These are phyloP conservation scores for Pelobates cultripes DNA, from an alignment of 2,797 vertebrate species.

Conservation along the genomic window DNA sequence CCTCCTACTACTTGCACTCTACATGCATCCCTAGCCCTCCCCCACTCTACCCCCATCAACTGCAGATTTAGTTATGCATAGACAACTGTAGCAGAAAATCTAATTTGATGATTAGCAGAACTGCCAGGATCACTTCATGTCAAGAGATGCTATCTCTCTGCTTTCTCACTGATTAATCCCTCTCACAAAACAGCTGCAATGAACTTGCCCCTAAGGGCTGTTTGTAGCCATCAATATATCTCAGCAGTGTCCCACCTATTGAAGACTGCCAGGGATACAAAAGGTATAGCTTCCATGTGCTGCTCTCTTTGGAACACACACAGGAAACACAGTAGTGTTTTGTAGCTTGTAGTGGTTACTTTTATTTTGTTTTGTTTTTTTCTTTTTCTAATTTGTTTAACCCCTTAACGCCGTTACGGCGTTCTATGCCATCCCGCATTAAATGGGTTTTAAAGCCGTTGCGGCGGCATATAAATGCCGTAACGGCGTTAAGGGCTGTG, in stretches of 20 bases:
- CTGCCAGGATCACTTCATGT: slow-evolving; percentile 57
- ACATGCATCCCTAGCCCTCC: slow-evolving; percentile 33
- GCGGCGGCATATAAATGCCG: no score
- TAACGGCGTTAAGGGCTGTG: no score
- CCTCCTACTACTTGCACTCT: slow-evolving; percentile 17
- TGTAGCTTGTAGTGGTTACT: no score
- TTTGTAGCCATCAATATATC: slow-evolving; percentile 48
- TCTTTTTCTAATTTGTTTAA: no score
- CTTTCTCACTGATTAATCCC: slow-evolving; percentile 55
- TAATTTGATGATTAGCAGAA: slow-evolving; percentile 56
- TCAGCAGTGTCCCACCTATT: slow-evolving; percentile 31
- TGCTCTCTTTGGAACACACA: no score
- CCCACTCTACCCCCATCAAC: slow-evolving; percentile 52
- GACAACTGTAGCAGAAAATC: slow-evolving; percentile 58
- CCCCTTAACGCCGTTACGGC: no score
- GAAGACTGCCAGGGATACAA: slow-evolving; percentile 17
- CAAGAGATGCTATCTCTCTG: slow-evolving; percentile 55
- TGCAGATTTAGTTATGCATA: slow-evolving; percentile 55
- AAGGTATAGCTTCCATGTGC: background rate
- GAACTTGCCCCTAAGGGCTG: slow-evolving; percentile 53
- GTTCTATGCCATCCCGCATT: no score
- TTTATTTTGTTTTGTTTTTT: no score
- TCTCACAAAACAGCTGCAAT: slow-evolving; percentile 56
- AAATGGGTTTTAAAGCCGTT: no score
- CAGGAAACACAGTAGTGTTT: no score